Percentiles rank a stretch among this genome's conserved stretches.
These are phyloP conservation scores for Ptycholaimellus sp. DNA, from an alignment of 2,888 invertebrate genomes.

Conservation along the genomic window DNA sequence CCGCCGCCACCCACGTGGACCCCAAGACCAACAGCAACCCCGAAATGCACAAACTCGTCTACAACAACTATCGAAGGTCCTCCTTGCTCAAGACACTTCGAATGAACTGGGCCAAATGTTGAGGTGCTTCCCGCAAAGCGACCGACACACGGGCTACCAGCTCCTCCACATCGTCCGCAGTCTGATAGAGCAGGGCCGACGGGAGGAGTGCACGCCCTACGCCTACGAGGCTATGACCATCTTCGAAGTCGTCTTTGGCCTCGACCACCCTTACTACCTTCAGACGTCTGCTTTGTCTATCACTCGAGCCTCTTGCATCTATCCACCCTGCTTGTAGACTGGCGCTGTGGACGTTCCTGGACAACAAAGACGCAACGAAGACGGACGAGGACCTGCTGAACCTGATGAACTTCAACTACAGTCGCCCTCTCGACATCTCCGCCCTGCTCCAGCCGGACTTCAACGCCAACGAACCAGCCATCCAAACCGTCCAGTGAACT, in stretches of 20 bases:
- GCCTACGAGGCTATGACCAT: constrained; percentile 24
- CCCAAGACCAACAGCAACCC: too few species aligned
- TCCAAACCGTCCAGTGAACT: too few species aligned
- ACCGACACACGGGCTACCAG: constrained; percentile 20
- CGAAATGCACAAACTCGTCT: constrained; percentile 16
- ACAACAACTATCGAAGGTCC: constrained; percentile 16
- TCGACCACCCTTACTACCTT: constrained; percentile 23
- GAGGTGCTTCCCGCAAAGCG: constrained; percentile 19
- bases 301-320: too few species aligned
- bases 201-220: constrained; percentile 16
- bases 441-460: neutral
- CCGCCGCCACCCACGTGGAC: constrained; percentile 16
- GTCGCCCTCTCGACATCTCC: constrained; percentile 6
- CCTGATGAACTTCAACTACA: constrained; percentile 13
- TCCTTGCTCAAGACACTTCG: neutral
- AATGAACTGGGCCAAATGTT: neutral
- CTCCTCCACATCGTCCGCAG: constrained; percentile 18
- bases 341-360: constrained; percentile 22
- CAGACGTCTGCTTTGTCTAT: too few species aligned
- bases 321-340: too few species aligned
- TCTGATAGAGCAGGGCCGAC: constrained; percentile 14
- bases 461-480: too few species aligned
- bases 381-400: constrained; percentile 14
- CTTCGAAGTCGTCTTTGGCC: constrained; percentile 22
- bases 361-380: constrained; percentile 14